A percentile compares a stretch with the other conserved stretches of the same genome.
Evolutionary conservation across 1,140 invertebrate genomes (phyloP).

Genomic region (Teleogryllus occipitalis): DNA sequence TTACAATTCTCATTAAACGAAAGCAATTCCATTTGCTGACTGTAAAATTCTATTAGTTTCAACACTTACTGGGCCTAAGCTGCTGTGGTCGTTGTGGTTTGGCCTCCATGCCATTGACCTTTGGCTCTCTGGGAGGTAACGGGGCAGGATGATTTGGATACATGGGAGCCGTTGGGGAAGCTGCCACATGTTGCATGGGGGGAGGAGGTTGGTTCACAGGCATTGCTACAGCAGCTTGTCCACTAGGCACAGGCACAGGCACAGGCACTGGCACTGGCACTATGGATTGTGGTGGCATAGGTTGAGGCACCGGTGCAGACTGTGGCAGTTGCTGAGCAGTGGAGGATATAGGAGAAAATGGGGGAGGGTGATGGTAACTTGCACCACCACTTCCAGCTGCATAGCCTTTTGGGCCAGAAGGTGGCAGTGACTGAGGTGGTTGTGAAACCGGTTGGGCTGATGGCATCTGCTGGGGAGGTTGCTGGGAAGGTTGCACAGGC

Average conservation of each 20-base stretch:
- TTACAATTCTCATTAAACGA: too few relatives aligned
- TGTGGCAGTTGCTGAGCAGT: conserved; percentile 16
- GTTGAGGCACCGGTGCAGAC: neutral
- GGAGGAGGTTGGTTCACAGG: conserved; percentile 1
- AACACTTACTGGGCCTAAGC: neutral
- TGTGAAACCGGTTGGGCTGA: neutral
- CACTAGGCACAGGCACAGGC: neutral
- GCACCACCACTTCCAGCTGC: neutral
- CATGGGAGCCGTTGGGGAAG: neutral
- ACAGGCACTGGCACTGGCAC: conserved; percentile 5
- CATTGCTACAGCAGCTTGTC: neutral
- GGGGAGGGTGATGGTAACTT: conserved; percentile 18
- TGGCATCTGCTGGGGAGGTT: conserved; percentile 10
- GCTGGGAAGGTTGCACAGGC: neutral
- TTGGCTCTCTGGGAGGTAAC: neutral
- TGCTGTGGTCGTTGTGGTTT: neutral
- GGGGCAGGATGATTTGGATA: neutral
- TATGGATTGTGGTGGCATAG: conserved; percentile 8
- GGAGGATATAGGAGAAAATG: conserved; percentile 16
- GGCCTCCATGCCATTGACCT: conserved; percentile 10
- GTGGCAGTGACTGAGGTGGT: neutral
- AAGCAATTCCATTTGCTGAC: too few relatives aligned
- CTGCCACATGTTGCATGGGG: neutral
- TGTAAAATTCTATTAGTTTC: neutral
- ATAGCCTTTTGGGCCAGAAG: neutral